A percentile compares a stretch with the other conserved stretches of the same genome.
These are phyloP conservation scores for Hemibagrus guttatus DNA, from an alignment of 2,797 vertebrate genomes.

Conservation along the genomic window DNA sequence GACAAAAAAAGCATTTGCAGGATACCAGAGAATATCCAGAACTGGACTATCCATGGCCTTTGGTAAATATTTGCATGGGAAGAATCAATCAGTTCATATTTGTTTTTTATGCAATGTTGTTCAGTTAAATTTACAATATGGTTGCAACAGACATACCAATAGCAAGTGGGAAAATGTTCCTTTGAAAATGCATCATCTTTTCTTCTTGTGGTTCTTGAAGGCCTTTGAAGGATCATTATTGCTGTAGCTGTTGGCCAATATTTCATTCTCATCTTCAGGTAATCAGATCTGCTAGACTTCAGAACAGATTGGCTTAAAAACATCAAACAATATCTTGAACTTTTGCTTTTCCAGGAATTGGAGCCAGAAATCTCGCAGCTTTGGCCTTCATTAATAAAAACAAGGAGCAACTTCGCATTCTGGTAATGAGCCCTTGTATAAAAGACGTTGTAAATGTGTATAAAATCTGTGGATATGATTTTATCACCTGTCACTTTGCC, in stretches of 20 bases:
- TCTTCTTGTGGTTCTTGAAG: constrained; percentile 50
- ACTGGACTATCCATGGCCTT: constrained; percentile 79
- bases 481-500: background rate
- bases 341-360: constrained; percentile 56
- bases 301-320: background rate
- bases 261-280: constrained; percentile 74
- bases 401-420: constrained; percentile 66
- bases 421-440: constrained; percentile 63
- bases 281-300: background rate
- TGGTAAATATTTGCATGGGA: constrained; percentile 64
- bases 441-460: background rate
- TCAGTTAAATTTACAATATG: background rate
- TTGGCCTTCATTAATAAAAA: constrained; percentile 72
- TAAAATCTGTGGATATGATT: background rate
- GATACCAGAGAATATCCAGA: constrained; percentile 62
- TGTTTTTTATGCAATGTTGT: background rate
- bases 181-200: background rate
- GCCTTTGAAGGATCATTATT: constrained; percentile 54
- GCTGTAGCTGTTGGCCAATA: constrained; percentile 73
- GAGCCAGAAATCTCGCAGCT: constrained; percentile 56
- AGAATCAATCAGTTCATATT: background rate
- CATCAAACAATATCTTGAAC: background rate
- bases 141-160: background rate
- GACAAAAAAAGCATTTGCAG: constrained; percentile 56
- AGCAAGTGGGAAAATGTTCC: background rate